phyloP scores from a whole-genome alignment of 2,797 vertebrate species.

The Salmo trutta region DNA sequence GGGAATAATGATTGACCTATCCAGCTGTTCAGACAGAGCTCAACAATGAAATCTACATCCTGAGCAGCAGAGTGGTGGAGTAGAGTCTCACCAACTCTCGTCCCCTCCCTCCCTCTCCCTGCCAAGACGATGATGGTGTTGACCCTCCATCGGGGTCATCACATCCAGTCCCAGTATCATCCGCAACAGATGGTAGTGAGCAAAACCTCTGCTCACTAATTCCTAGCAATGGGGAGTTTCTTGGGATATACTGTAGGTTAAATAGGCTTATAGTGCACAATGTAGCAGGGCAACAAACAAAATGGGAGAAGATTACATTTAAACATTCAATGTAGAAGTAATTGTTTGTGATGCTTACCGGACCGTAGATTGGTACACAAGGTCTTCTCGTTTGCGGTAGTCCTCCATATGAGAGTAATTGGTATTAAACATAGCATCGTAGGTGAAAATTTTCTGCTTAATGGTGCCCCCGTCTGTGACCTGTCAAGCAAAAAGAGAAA shows the following conservation, averaged over 20 bases:
- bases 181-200: conserved; percentile 50
- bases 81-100: conserved; percentile 42
- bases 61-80: conserved; percentile 43
- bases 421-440: conserved; percentile 98
- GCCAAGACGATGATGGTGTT: conserved; percentile 27
- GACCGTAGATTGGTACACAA: conserved; percentile 96
- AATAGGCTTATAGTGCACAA: neutral
- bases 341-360: conserved; percentile 78
- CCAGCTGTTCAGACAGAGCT: conserved; percentile 61
- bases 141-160: conserved; percentile 31
- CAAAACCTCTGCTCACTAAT: conserved; percentile 20
- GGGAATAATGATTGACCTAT: conserved; percentile 23
- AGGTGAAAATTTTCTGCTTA: conserved; percentile 99
- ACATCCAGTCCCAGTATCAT: conserved; percentile 29
- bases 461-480: conserved; percentile 96
- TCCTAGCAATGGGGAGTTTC: neutral
- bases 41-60: conserved; percentile 29
- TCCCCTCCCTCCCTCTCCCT: conserved; percentile 46
- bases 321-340: neutral
- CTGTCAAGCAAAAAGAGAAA: conserved; percentile 69
- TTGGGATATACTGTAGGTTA: neutral
- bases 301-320: neutral
- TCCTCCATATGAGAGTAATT: conserved; percentile 99
- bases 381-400: conserved; percentile 90
- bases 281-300: too few relatives aligned